Conservation (phyloP, 2,797 vertebrate species). For the Salmo trutta region DNA sequence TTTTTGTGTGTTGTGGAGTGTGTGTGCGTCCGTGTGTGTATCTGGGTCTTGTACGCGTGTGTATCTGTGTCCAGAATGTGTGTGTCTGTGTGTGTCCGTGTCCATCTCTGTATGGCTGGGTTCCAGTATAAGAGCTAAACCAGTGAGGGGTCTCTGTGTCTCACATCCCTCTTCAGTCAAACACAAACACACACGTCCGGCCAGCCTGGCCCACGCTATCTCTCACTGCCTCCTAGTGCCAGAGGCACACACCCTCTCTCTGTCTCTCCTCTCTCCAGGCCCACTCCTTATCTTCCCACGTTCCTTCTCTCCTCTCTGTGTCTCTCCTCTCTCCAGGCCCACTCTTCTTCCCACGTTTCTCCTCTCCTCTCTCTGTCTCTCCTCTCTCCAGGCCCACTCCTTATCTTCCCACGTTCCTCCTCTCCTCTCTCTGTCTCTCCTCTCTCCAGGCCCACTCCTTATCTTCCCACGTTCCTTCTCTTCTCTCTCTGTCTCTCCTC, state of each 20-base stretch:
- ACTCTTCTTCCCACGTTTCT: conserved; percentile 39
- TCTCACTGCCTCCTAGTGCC: conserved; percentile 78
- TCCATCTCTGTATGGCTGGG: conserved; percentile 71
- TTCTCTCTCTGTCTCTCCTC: conserved; percentile 37
- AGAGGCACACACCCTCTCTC: conserved; percentile 78
- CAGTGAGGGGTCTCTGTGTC: conserved; percentile 79
- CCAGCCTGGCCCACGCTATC: conserved; percentile 81
- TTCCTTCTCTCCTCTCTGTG: conserved; percentile 19
- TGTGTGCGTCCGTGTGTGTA: conserved; percentile 24
- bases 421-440: conserved; percentile 57
- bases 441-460: neutral
- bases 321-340: conserved; percentile 38
- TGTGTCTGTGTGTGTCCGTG: conserved; percentile 43
- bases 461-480: conserved; percentile 21
- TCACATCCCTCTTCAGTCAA: conserved; percentile 85
- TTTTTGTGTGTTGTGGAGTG: neutral
- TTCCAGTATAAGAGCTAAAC: conserved; percentile 73
- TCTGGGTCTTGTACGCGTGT: conserved; percentile 28
- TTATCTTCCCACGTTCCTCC: neutral
- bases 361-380: conserved; percentile 25
- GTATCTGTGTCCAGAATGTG: conserved; percentile 13
- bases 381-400: conserved; percentile 19
- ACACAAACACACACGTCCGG: conserved; percentile 87
- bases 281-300: conserved; percentile 18
- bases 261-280: conserved; percentile 28